Percentiles rank a stretch among this genome's conserved stretches.
Conservation (phyloP, 2,888 invertebrate genomes). For the Drosophila koepferae region DNA sequence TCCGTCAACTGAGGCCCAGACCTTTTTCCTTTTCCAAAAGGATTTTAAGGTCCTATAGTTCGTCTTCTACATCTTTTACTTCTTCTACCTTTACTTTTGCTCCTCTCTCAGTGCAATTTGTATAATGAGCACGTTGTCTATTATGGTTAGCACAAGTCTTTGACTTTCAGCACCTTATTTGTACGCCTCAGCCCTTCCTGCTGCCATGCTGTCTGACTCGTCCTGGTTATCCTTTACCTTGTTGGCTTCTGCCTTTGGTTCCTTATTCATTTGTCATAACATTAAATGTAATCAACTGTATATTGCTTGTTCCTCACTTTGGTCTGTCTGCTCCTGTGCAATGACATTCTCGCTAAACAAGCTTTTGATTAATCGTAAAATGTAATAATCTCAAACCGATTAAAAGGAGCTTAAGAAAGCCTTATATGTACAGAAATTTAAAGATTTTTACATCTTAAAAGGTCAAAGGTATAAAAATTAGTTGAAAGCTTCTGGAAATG, state of each 20-base stretch:
- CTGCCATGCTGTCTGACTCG: slow-evolving; percentile 4
- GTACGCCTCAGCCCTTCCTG: slow-evolving; percentile 22
- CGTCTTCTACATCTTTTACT: not conserved
- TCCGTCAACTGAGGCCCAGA: slow-evolving; percentile 47
- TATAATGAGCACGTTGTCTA: slow-evolving; percentile 76
- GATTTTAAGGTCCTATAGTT: slow-evolving; percentile 20
- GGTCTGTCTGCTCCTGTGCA: not conserved
- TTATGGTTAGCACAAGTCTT: slow-evolving; percentile 65
- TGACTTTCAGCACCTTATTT: slow-evolving; percentile 79
- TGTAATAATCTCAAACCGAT: not conserved
- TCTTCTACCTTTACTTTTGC: slow-evolving; percentile 3
- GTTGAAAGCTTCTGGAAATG: too few species aligned
- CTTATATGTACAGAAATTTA: not conserved
- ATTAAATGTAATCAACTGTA: slow-evolving; percentile 21
- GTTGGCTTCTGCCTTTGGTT: slow-evolving; percentile 8
- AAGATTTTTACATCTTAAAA: not conserved
- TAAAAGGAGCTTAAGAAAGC: not conserved
- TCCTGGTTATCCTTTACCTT: slow-evolving; percentile 21
- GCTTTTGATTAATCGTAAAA: not conserved
- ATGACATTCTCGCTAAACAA: not conserved
- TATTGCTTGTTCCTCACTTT: slow-evolving; percentile 7
- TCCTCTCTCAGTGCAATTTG: slow-evolving; percentile 64
- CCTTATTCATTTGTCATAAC: slow-evolving; percentile 19
- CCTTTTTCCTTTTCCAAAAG: slow-evolving; percentile 22
- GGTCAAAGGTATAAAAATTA: not conserved